Evolutionary conservation across 2,888 invertebrate species (phyloP), one percentile per base, ranked within the genome.

Genomic region (Elaeidobius kamerunicus): DNA sequence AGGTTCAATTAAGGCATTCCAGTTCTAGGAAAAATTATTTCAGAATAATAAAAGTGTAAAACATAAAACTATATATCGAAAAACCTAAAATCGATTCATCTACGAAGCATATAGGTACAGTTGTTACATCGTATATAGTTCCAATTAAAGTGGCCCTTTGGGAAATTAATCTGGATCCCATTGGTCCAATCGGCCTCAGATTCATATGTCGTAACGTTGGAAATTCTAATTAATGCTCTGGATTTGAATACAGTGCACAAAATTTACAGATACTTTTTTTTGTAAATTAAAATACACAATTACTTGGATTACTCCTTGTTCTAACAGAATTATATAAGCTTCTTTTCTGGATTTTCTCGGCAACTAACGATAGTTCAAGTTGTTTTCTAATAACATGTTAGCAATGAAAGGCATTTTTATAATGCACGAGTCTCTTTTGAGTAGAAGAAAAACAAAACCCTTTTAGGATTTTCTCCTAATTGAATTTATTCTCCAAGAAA

Each of bases 141-240:
- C 62, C 62, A 62, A 63, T 63, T 62, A 61, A 63, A 63, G 61
- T 62, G 59, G 56, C 41, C 63, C 62, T 44, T 49, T 38, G 63
- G 63, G 63, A 63, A 63, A 63, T 63, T 60, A 62, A 27, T 46
- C 44, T 45, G 47, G 56, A 46, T 60, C 63, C 60, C 62, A 39
- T 30, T 38, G 58, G 63, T 49, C 61, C 57, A 59, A 63, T 63
- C 60, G 60, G 41, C 58, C 56, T 58, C 62, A 59, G 62, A 60
- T 61, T 60, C 60, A 48, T 56, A 61, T 63, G 60, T 61, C 57
- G 57, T 60, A 60, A 59, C 63, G 57, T 56, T 58, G 59, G 61
- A 60, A 61, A 62, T 60, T 62, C 60, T 61, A 62, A 63, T 63
- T 61, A 63, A 60, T 59, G 61, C 55, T 45, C 32, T 53, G 53